Evolutionary conservation across 1,140 invertebrate species (phyloP).

Genomic region (Anthonomus grandis): DNA sequence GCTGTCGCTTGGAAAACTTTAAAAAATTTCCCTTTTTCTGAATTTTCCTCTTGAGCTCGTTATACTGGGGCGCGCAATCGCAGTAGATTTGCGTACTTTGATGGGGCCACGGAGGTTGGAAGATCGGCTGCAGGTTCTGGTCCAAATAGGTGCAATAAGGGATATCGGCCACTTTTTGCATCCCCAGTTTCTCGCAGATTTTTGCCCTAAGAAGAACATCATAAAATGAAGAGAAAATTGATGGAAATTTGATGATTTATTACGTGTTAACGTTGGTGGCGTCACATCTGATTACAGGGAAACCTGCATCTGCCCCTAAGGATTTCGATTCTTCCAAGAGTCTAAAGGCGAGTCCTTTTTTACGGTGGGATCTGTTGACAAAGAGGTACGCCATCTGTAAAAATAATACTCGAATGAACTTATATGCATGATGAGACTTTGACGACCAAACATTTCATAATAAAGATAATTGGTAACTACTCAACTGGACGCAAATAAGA

Average conservation of each 20-base stretch:
- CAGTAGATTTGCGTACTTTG: constrained; percentile 38
- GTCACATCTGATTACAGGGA: constrained; percentile 48
- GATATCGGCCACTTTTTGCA: constrained; percentile 42
- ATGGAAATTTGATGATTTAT: constrained; percentile 3
- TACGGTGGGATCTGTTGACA: constrained; percentile 42
- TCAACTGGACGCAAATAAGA: too few species aligned
- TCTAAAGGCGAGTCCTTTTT: constrained; percentile 43
- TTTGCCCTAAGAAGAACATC: constrained; percentile 34
- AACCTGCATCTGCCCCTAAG: constrained; percentile 48
- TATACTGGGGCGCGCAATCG: constrained; percentile 32
- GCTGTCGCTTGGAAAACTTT: neutral
- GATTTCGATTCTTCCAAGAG: constrained; percentile 48
- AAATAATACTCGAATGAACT: too few species aligned
- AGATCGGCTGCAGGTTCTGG: constrained; percentile 36
- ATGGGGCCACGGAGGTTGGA: constrained; percentile 38
- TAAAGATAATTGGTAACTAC: too few species aligned
- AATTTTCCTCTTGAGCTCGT: constrained; percentile 15
- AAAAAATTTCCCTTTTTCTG: constrained; percentile 9
- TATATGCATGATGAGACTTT: too few species aligned
- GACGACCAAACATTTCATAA: too few species aligned
- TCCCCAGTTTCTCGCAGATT: constrained; percentile 41
- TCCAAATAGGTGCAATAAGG: constrained; percentile 41
- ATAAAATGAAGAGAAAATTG: constrained; percentile 14
- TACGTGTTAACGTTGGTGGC: constrained; percentile 46
- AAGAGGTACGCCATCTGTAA: constrained; percentile 44